Evolutionary conservation across 1,140 invertebrate genomes (phyloP).

Genomic region (Pectinophora gossypiella): DNA sequence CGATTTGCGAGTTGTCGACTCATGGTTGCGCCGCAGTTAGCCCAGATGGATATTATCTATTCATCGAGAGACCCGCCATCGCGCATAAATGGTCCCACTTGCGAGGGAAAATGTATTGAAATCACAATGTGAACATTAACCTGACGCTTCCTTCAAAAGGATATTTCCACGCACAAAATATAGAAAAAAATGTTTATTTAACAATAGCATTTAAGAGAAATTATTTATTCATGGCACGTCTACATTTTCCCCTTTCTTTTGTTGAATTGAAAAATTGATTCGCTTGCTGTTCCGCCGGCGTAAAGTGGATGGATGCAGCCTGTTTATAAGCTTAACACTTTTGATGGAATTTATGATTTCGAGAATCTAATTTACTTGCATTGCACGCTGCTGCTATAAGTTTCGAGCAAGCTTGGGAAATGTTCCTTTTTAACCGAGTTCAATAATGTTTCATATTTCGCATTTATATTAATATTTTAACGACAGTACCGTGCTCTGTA

Average conservation of each 20-base stretch:
- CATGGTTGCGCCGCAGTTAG: background rate
- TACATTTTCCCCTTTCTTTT: conserved; percentile 2
- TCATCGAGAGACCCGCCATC: background rate
- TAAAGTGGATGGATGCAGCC: background rate
- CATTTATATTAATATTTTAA: too few species aligned
- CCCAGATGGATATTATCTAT: background rate
- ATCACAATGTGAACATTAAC: background rate
- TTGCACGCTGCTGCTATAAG: background rate
- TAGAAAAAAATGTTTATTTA: conserved; percentile 2
- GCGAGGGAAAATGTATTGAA: background rate
- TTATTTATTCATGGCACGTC: conserved; percentile 4
- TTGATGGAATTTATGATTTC: background rate
- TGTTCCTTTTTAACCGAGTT: too few species aligned
- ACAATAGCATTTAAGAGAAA: conserved; percentile 1
- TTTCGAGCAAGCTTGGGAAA: too few species aligned
- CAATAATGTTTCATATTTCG: too few species aligned
- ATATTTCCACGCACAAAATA: background rate
- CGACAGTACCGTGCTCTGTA: too few species aligned
- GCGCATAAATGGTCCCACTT: background rate
- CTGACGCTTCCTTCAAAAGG: too few species aligned
- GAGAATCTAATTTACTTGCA: background rate
- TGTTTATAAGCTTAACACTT: background rate
- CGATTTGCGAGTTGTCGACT: background rate
- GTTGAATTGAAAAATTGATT: conserved; percentile 4
- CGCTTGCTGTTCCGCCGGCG: background rate